phyloP scores from a whole-genome alignment of 2,797 vertebrate species.

The Crypturellus tataupa region DNA sequence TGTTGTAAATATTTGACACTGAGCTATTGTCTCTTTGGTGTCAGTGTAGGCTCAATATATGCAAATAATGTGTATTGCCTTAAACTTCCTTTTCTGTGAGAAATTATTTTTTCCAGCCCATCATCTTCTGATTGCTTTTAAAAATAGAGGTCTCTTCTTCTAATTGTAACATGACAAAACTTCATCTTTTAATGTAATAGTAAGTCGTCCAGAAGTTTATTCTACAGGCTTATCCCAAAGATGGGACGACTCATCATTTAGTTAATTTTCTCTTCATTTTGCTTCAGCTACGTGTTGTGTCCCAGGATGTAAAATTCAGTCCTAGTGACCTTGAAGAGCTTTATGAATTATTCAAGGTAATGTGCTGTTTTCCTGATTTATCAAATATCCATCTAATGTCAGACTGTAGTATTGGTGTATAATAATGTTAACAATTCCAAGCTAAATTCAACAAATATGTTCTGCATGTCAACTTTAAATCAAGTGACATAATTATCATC shows the following conservation, averaged over 20 bases:
- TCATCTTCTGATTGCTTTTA: not conserved
- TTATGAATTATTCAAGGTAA: constrained; percentile 95
- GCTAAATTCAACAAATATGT: not conserved
- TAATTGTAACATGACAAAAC: not conserved
- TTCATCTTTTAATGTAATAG: not conserved
- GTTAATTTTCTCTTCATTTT: constrained; percentile 18
- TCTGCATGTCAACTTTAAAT: not conserved
- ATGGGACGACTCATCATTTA: not conserved
- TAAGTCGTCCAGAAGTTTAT: not conserved
- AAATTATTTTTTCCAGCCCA: not conserved
- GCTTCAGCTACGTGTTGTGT: constrained; percentile 93
- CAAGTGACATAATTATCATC: not conserved
- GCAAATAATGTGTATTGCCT: not conserved
- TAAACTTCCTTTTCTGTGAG: not conserved
- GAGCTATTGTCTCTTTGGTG: not conserved
- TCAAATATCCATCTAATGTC: not conserved
- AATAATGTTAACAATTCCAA: not conserved
- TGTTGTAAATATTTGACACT: not conserved
- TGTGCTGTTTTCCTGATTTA: not conserved
- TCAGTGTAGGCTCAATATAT: not conserved
- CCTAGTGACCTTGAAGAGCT: constrained; percentile 90
- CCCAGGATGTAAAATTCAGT: constrained; percentile 92
- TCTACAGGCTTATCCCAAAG: not conserved
- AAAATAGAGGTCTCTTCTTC: not conserved
- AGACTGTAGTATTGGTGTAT: not conserved